These are phyloP conservation scores for Chloromyia formosa DNA, from an alignment of 2,888 invertebrate species.

Conservation along the genomic window DNA sequence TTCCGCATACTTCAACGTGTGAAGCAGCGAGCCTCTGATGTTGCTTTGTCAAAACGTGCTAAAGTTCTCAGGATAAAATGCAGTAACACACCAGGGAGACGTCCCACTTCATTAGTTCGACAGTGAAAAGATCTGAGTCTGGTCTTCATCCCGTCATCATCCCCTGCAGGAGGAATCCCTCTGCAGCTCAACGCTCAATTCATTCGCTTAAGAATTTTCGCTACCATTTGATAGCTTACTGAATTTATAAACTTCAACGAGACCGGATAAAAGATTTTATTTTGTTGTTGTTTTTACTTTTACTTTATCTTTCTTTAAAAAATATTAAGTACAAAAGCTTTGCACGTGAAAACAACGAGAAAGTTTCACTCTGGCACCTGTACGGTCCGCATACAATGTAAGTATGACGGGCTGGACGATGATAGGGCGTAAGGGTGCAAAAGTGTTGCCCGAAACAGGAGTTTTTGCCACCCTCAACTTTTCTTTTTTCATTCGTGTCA, in stretches of 20 bases:
- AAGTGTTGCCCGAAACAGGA: constrained; percentile 27
- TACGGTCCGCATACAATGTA: not conserved
- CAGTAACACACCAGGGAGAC: no score
- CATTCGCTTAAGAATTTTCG: not conserved
- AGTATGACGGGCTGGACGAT: not conserved
- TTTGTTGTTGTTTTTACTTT: not conserved
- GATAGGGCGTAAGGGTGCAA: not conserved
- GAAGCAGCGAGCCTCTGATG: no score
- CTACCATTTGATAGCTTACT: not conserved
- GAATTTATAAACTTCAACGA: constrained; percentile 1
- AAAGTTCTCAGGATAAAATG: no score
- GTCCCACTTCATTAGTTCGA: no score
- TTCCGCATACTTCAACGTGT: no score
- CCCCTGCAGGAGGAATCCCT: not conserved
- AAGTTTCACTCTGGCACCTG: constrained; percentile 20
- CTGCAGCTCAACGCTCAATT: not conserved
- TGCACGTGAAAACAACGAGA: constrained; percentile 5
- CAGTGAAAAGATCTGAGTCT: no score
- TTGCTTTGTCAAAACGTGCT: no score
- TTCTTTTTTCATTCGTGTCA: constrained; percentile 33
- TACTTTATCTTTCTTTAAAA: constrained; percentile 2
- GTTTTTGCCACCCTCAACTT: not conserved
- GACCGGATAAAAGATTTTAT: not conserved
- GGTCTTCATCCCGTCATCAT: no score
- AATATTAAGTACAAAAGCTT: constrained; percentile 33